Base-by-base conservation (phyloP, 2,797 vertebrate species). In the Distichodus sexfasciatus region DNA sequence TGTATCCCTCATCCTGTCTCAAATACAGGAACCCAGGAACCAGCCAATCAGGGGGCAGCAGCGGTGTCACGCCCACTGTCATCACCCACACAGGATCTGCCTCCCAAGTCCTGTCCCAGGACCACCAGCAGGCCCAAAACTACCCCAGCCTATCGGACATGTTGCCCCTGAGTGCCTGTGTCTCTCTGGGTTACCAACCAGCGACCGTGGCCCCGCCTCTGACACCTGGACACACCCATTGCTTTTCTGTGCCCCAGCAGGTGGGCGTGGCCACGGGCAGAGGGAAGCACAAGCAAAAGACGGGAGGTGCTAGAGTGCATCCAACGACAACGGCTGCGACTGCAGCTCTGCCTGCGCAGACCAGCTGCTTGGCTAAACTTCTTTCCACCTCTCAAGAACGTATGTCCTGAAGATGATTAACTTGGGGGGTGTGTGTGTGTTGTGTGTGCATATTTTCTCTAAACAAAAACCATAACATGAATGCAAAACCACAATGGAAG, bases 341-440 rank as follows among this genome's bases (percentile, higher is more conserved):
- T 24, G 0, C 62, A 69, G 28, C 41, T 60, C 21, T 74, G 2
- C 50, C 86, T 23, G 38, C 81, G 1, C 80, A 87, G 58, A 84
- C 83, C 1, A 89, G 92, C 79, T 93, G 93, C 83, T 86, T 94
- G 58, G 92, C 92, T 6, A 92, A 93, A 77, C 90, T 96, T 59
- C 91, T 96, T 3, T 90, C 86, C 14, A 64, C 81, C 62, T 19
- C 79, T 60, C 79, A 76, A 9, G 89, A 90, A 57, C 83, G 90
- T 91, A 77, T 84, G 88, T 84, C 68, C 15, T 5, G 28, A 8
- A 46, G 5, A 44, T 53, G 21, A 21, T 6, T 17, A 4, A 19
- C 14, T 48, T 41, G 4, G 28, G 9, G 28, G 10, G 15, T 12
- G 23, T 17, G n/a, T n/a, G n/a, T n/a, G n/a, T n/a, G n/a, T n/a